phyloP scores from a whole-genome alignment of 1,140 invertebrate genomes.

The Panagrolaimus sp. region DNA sequence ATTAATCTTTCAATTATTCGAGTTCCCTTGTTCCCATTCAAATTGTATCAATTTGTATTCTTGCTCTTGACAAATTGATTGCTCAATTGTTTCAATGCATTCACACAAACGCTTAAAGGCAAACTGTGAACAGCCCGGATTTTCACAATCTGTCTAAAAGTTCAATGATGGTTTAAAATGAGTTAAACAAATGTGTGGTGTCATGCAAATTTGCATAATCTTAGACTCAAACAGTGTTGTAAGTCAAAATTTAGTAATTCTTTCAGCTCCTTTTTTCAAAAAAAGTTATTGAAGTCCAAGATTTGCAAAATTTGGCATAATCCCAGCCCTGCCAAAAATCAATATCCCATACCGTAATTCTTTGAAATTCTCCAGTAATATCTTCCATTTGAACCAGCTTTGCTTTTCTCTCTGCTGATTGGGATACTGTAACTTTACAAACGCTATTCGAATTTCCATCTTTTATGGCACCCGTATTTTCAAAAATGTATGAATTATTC shows the following conservation, averaged over 20 bases:
- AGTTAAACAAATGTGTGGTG: too few relatives aligned
- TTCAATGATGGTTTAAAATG: too few relatives aligned
- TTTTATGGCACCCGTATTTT: constrained; percentile 25
- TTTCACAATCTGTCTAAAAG: constrained; percentile 12
- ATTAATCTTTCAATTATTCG: constrained; percentile 50
- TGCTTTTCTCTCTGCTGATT: constrained; percentile 3
- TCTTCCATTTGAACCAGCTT: constrained; percentile 28
- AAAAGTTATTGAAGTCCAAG: too few relatives aligned
- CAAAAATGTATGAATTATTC: neutral
- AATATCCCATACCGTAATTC: constrained; percentile 11
- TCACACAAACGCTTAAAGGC: constrained; percentile 33
- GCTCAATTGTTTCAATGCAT: constrained; percentile 39
- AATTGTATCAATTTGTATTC: constrained; percentile 43
- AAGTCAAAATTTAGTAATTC: too few relatives aligned
- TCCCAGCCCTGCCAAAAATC: too few relatives aligned
- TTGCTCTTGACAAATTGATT: constrained; percentile 38
- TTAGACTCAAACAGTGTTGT: too few relatives aligned
- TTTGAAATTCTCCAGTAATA: constrained; percentile 25
- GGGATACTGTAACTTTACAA: neutral
- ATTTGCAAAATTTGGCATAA: too few relatives aligned
- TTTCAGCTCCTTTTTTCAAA: too few relatives aligned
- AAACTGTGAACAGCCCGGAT: constrained; percentile 12
- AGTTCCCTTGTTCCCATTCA: constrained; percentile 50
- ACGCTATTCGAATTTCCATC: neutral
- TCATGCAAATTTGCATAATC: too few relatives aligned